phyloP scores from a whole-genome alignment of 2,113 vertebrate species.

The Pygathrix nemaeus region DNA sequence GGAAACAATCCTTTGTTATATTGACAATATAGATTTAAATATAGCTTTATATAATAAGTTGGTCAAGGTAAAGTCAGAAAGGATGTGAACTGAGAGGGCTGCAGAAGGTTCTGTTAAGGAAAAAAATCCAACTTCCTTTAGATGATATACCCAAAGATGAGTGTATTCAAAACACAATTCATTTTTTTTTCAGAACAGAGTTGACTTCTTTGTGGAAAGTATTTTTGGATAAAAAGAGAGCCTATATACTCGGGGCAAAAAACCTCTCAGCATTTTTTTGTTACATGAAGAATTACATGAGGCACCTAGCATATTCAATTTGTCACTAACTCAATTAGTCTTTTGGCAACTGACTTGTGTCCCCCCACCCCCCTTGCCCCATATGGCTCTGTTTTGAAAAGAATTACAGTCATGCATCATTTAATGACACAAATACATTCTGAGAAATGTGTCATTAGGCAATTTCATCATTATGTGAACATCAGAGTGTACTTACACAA shows the following conservation, averaged over 20 bases:
- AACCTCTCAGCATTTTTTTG: background rate
- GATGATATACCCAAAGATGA: background rate
- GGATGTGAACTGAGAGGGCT: background rate
- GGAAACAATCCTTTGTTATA: conserved; percentile 29
- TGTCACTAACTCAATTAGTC: conserved; percentile 8
- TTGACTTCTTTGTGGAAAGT: conserved; percentile 12
- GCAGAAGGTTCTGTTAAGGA: background rate
- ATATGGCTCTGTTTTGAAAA: conserved; percentile 21
- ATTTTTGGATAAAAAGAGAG: conserved; percentile 8
- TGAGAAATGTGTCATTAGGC: background rate
- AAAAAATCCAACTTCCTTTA: conserved; percentile 15
- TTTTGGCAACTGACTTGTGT: conserved; percentile 15
- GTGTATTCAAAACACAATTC: background rate
- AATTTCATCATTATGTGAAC: background rate
- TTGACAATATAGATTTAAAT: background rate
- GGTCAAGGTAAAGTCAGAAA: conserved; percentile 12
- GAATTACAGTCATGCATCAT: background rate
- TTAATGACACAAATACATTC: background rate
- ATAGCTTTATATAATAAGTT: background rate
- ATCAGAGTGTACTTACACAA: background rate
- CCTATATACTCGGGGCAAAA: background rate
- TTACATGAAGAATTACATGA: background rate
- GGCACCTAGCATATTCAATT: background rate
- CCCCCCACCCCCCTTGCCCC: background rate
- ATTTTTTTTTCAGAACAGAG: background rate